Evolutionary conservation across 2,797 vertebrate species (phyloP).

Genomic region (Hydrocynus forskahlii): DNA sequence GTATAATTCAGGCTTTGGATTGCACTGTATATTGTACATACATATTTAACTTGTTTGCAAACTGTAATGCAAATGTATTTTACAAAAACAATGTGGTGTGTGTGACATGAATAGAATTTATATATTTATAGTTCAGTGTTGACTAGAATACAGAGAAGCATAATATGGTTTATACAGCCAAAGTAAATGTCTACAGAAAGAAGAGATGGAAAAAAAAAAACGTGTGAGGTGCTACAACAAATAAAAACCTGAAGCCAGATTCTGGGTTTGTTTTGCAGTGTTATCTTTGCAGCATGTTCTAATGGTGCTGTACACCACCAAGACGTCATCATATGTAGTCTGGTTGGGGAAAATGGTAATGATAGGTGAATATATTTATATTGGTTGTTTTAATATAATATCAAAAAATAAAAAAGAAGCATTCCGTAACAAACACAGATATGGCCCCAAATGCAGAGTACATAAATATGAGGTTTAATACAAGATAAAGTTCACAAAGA

Average conservation of each 20-base stretch:
- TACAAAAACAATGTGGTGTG: not conserved
- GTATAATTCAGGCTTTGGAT: conserved; percentile 8
- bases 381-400: too few species aligned
- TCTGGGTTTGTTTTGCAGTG: not conserved
- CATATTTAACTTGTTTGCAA: not conserved
- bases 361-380: too few species aligned
- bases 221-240: too few species aligned
- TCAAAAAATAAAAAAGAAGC: too few species aligned
- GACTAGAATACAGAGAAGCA: too few species aligned
- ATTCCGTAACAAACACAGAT: too few species aligned
- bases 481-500: too few species aligned
- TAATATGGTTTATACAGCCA: too few species aligned
- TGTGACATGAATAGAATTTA: not conserved
- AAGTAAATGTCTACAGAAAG: too few species aligned
- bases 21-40: conserved; percentile 38
- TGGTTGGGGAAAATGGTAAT: not conserved
- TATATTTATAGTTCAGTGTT: not conserved
- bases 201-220: not conserved
- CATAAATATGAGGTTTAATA: too few species aligned
- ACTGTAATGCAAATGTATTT: conserved; percentile 22
- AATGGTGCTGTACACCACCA: conserved; percentile 35
- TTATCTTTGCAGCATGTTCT: not conserved
- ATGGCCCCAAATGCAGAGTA: too few species aligned
- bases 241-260: not conserved
- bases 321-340: not conserved